Percentiles rank a stretch among this genome's conserved stretches.
Evolutionary conservation across 2,113 vertebrate genomes (phyloP).

Genomic region (Paramormyrops kingsleyae): DNA sequence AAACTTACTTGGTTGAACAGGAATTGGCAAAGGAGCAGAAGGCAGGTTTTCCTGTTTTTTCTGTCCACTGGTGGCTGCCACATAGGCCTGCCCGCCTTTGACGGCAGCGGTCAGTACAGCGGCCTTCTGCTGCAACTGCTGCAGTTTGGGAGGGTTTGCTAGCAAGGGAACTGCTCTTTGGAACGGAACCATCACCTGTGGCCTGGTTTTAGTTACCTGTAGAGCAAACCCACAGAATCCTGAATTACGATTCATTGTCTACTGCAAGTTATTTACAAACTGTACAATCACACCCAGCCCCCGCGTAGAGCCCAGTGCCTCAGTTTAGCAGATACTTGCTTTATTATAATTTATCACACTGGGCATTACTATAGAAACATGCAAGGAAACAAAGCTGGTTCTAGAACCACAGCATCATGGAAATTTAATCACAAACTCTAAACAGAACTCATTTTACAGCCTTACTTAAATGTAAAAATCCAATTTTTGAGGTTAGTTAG

Average conservation of each 20-base stretch:
- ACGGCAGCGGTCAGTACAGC: conserved; percentile 37
- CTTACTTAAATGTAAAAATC: not conserved
- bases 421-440: not conserved
- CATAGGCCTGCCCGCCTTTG: conserved; percentile 47
- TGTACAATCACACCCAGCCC: not conserved
- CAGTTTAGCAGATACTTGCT: not conserved
- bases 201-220: conserved; percentile 42
- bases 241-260: not conserved
- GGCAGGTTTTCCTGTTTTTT: not conserved
- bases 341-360: not conserved
- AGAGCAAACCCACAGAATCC: not conserved
- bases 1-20: conserved; percentile 45
- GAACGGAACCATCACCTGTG: conserved; percentile 48
- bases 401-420: not conserved
- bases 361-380: not conserved
- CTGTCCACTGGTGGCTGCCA: conserved; percentile 29
- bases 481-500: not conserved
- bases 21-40: conserved; percentile 23
- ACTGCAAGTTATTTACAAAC: not conserved
- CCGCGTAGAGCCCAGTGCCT: not conserved
- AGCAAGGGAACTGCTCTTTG: conserved; percentile 27
- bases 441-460: not conserved
- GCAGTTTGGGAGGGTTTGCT: conserved; percentile 27
- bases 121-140: conserved; percentile 44
- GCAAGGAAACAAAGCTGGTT: not conserved